A percentile compares a stretch with the other conserved stretches of the same genome.
phyloP scores from a whole-genome alignment of 2,113 vertebrate genomes.

The Lagopus leucura region DNA sequence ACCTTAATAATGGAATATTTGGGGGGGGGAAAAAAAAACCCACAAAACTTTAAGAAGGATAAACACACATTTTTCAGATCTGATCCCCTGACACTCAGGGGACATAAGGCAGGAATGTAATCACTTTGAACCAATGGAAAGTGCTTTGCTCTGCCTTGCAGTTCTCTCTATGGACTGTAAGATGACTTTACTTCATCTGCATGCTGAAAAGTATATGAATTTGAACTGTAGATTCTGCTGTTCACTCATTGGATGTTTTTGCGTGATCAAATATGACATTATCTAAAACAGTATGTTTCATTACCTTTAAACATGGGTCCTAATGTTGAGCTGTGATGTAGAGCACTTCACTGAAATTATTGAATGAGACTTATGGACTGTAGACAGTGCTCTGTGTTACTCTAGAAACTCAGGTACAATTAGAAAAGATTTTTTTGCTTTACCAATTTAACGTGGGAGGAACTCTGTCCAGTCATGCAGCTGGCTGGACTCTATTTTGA shows the following conservation, averaged over 20 bases:
- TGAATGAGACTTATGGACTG: neutral
- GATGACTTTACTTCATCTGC: neutral
- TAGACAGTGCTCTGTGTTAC: neutral
- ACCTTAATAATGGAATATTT: neutral
- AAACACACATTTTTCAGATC: neutral
- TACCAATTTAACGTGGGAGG: neutral
- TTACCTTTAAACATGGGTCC: neutral
- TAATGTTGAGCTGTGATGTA: neutral
- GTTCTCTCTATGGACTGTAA: fast-evolving
- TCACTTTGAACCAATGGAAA: neutral
- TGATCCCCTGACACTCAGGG: neutral
- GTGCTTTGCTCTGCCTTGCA: neutral
- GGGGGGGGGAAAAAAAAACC: no score
- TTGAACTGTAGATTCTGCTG: neutral
- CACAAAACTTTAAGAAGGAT: neutral
- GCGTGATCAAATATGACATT: neutral
- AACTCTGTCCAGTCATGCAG: neutral
- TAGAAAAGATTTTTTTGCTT: neutral
- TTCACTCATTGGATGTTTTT: neutral
- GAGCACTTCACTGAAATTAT: neutral
- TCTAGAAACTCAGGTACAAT: neutral
- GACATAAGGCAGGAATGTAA: neutral
- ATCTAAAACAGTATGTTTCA: neutral
- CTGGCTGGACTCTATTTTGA: neutral
- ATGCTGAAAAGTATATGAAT: neutral